phyloP scores from a whole-genome alignment of 2,797 vertebrate genomes.

The Crypturellus tataupa region DNA sequence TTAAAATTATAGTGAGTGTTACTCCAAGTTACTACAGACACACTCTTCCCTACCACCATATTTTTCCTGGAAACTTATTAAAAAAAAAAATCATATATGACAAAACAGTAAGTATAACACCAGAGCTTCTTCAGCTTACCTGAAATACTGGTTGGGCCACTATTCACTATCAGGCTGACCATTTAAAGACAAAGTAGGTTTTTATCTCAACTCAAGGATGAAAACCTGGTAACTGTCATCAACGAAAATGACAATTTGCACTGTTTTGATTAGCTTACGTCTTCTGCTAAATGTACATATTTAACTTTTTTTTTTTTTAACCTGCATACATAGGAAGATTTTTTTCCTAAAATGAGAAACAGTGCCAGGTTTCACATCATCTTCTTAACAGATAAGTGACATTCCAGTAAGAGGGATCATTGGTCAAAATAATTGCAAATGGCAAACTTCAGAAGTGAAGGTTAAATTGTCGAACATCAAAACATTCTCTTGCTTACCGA shows the following conservation, averaged over 20 bases:
- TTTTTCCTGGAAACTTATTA: neutral
- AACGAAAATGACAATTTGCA: neutral
- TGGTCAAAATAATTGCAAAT: neutral
- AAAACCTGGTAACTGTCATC: neutral
- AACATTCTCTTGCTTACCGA: conserved; percentile 88
- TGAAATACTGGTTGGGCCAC: neutral
- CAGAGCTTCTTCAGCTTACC: neutral
- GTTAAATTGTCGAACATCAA: neutral
- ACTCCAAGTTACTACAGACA: neutral
- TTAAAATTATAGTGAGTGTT: neutral
- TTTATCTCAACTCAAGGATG: neutral
- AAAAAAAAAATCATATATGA: neutral
- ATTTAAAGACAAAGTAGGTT: neutral
- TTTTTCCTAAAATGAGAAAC: neutral
- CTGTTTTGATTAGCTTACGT: neutral
- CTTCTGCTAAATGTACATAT: neutral
- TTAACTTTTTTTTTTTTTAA: neutral
- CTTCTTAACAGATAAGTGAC: neutral
- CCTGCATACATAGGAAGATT: neutral
- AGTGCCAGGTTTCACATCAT: neutral
- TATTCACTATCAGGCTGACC: neutral
- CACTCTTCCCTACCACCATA: neutral
- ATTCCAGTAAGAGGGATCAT: neutral
- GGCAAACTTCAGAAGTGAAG: neutral
- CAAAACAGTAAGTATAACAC: neutral